Evolutionary conservation across 2,888 invertebrate species (phyloP).

Genomic region (Tribolium freemani): DNA sequence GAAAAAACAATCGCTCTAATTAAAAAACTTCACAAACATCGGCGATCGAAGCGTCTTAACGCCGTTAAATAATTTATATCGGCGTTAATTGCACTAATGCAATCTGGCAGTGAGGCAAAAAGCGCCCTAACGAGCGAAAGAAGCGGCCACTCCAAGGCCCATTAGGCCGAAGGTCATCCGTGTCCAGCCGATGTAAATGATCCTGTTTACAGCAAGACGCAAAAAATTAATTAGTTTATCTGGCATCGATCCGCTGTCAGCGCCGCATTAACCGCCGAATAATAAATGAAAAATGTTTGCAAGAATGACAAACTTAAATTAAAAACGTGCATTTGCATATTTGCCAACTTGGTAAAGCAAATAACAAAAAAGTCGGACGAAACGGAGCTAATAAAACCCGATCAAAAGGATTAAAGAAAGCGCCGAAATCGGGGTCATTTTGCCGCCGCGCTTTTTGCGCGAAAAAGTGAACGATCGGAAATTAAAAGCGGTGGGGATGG

Average conservation of each 20-base stretch:
- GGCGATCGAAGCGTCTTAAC: not conserved
- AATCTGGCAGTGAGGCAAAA: too few species aligned
- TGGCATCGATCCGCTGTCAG: constrained; percentile 1
- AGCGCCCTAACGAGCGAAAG: not conserved
- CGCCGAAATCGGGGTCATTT: not conserved
- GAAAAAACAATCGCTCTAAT: constrained; percentile 29
- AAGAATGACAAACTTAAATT: constrained; percentile 31
- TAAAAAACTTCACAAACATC: constrained; percentile 18
- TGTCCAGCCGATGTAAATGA: not conserved
- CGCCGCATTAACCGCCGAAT: constrained; percentile 6
- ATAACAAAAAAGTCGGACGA: not conserved
- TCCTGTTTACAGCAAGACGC: not conserved
- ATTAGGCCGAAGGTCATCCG: not conserved
- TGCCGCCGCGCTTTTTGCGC: not conserved
- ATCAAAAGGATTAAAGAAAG: constrained; percentile 11
- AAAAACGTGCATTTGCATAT: constrained; percentile 26
- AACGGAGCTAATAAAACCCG: constrained; percentile 12
- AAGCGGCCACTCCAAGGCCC: not conserved
- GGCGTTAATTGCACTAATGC: not conserved
- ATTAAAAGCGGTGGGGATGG: constrained; percentile 34
- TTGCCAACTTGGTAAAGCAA: constrained; percentile 8
- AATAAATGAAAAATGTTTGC: constrained; percentile 19
- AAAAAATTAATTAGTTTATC: constrained; percentile 10
- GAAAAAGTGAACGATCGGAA: constrained; percentile 22
- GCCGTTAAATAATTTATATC: not conserved